Evolutionary conservation across 1,140 invertebrate genomes (phyloP), one percentile per base, ranked within the genome.

Genomic region (Habropoda laboriosa): DNA sequence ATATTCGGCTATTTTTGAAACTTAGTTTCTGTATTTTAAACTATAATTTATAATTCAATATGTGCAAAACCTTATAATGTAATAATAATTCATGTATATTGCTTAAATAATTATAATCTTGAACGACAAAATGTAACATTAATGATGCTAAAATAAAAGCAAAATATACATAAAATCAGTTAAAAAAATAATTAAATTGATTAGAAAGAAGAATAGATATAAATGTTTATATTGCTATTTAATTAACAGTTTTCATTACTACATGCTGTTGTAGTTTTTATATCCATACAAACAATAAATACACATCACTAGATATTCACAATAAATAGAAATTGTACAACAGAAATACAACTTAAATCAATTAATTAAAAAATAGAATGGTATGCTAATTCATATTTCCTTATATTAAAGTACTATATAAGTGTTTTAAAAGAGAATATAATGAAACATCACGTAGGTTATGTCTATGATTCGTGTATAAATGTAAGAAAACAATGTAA

Each of bases 401-500:
- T 18, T 24, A 3, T 40, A n/a, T 38, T 42, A 57, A 53, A 30
- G 61, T 32, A 12, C 10, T 12, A 13, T 61, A 42, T 18, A 18
- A 18, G 35, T 45, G 61, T 40, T 78, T 58, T 60, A 55, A 55
- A 63, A 13, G 16, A 27, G 27, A 80, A 49, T 64, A 75, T 32
- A 30, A 63, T 55, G 16, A 27, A 67, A n/a, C 40, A 40, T 68
- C 30, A 6, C 13, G 53, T 84, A 91, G 90, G 90, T 91, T 91
- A 91, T 89, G 90, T 89, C 30, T 35, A 35, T 10, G 71, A 45
- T 38, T 72, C 49, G 70, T 68, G 71, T 47, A 83, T 64, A 84
- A 76, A 79, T 87, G 78, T 75, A 81, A 74, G 76, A 83, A 70
- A 71, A 80, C 47, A 55, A 90, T 86, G 88, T 91, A 91, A 91